Evolutionary conservation across 2,797 vertebrate genomes (phyloP).

Genomic region (Phoxinus dragarum): DNA sequence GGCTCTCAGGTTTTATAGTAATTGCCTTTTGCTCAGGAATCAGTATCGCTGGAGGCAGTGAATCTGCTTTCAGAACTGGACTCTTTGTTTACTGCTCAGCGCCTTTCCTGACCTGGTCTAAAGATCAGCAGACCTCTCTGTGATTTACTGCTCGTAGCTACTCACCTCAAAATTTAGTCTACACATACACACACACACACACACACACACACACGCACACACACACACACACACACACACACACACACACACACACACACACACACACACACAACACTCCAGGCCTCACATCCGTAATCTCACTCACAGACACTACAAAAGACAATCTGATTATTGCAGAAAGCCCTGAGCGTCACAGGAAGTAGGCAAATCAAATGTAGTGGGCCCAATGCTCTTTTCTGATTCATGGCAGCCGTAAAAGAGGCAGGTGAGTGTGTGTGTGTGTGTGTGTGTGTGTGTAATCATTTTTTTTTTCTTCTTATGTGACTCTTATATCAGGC

Average conservation of each 20-base stretch:
- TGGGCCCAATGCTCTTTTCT: constrained; percentile 59
- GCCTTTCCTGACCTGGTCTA: constrained; percentile 28
- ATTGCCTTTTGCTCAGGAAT: constrained; percentile 30
- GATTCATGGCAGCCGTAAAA: constrained; percentile 59
- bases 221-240: neutral
- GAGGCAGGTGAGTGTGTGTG: constrained; percentile 44
- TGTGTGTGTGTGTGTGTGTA: constrained; percentile 17
- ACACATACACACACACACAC: too few relatives aligned
- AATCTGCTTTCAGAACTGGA: constrained; percentile 26
- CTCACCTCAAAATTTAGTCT: constrained; percentile 8
- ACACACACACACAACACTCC: neutral
- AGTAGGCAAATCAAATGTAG: constrained; percentile 62
- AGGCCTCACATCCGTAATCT: constrained; percentile 1
- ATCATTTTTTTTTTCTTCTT: constrained; percentile 37
- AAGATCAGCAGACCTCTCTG: constrained; percentile 26
- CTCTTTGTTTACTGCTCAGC: constrained; percentile 43
- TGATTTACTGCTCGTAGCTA: constrained; percentile 24
- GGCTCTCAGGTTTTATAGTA: constrained; percentile 9
- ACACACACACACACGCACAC: too few relatives aligned
- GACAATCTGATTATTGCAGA: constrained; percentile 60
- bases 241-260: neutral
- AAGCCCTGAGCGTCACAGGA: constrained; percentile 52
- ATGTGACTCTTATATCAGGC: constrained; percentile 34
- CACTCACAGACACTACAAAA: constrained; percentile 38
- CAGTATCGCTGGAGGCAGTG: constrained; percentile 10